These are phyloP conservation scores for Ophion costatus DNA, from an alignment of 2,888 invertebrate genomes.

Conservation along the genomic window DNA sequence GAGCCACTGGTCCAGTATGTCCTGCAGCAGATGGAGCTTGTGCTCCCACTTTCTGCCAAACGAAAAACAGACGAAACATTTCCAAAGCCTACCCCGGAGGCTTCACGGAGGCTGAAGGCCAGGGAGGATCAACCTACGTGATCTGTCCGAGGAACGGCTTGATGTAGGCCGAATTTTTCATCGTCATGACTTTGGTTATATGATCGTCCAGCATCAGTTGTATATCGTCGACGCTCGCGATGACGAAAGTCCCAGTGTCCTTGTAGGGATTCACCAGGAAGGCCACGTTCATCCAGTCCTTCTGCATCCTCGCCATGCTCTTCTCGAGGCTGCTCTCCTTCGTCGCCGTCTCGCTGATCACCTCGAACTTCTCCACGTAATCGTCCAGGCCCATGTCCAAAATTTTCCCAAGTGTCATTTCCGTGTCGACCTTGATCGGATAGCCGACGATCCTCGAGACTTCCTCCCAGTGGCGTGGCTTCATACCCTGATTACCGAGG, in stretches of 20 bases:
- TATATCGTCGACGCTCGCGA: conserved; percentile 96
- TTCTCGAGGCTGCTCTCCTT: conserved; percentile 97
- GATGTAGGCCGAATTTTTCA: conserved; percentile 98
- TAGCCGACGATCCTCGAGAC: conserved; percentile 97
- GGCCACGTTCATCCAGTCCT: conserved; percentile 93
- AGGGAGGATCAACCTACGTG: conserved; percentile 85
- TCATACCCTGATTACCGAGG: conserved; percentile 97
- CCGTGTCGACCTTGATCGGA: conserved; percentile 92
- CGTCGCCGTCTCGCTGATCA: conserved; percentile 96
- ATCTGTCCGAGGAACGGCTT: conserved; percentile 96
- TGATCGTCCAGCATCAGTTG: conserved; percentile 97
- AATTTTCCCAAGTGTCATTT: conserved; percentile 92
- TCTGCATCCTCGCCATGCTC: conserved; percentile 94
- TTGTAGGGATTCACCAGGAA: conserved; percentile 92
- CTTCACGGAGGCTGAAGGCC: no score
- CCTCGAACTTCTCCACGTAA: conserved; percentile 93
- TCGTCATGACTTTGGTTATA: conserved; percentile 97
- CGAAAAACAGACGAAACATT: neutral
- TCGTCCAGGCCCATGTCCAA: conserved; percentile 94
- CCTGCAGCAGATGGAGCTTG: conserved; percentile 93
- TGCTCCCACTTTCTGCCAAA: conserved; percentile 93
- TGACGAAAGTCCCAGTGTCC: conserved; percentile 95
- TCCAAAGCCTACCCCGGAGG: no score
- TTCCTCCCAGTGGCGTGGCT: conserved; percentile 95
- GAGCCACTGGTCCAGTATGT: conserved; percentile 97